These are phyloP conservation scores for Paradoxurus hermaphroditus DNA, from an alignment of 2,113 vertebrate species.

Conservation along the genomic window DNA sequence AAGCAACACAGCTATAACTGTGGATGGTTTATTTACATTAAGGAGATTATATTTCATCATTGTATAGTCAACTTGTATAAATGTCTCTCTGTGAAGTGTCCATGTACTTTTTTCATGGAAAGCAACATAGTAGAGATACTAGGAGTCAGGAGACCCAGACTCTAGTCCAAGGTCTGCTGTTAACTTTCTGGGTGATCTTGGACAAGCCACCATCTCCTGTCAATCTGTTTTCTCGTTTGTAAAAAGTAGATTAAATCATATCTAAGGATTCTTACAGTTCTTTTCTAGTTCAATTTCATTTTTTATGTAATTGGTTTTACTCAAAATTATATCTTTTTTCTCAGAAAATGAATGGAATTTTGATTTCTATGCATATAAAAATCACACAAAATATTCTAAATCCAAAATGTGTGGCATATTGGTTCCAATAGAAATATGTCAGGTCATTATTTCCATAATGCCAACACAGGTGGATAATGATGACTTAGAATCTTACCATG, in stretches of 20 bases:
- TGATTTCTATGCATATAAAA: neutral
- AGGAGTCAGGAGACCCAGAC: neutral
- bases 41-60: neutral
- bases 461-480: neutral
- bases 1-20: neutral
- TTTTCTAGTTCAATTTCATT: neutral
- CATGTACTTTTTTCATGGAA: neutral
- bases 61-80: neutral
- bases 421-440: neutral
- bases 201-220: neutral
- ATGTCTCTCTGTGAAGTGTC: neutral
- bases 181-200: neutral
- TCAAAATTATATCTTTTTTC: neutral
- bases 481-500: neutral
- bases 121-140: neutral
- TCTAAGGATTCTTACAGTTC: neutral
- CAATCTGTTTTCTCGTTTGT: neutral
- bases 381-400: neutral
- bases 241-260: neutral
- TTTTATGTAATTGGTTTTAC: neutral
- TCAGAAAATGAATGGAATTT: neutral
- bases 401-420: neutral
- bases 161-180: neutral
- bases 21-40: neutral
- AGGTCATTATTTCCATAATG: neutral